Evolutionary conservation across 30 jellyfish, hydroid and myxozoan species (phyloP), one percentile per base, ranked within the genome.

Genomic region (Aurelia aurita complex sp. Pacific): DNA sequence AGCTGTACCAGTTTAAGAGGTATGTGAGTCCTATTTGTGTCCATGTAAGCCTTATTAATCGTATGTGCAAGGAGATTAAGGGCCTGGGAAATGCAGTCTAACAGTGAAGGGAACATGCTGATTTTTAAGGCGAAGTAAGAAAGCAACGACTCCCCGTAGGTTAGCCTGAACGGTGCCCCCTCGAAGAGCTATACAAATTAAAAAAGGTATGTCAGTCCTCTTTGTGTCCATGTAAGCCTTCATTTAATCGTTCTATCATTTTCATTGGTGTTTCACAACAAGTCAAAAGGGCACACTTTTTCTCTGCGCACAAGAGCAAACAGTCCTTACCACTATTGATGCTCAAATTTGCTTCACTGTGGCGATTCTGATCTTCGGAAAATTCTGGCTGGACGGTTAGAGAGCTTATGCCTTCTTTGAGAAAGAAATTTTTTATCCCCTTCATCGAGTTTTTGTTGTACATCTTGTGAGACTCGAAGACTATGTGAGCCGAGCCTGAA

Each of bases 371-470:
- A 36, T 51, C 82, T 33, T 75, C 95, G 15, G 85, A 43, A 69
- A 91, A 91, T 75, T 91, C 98, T 19, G 98, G 98, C 82, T 91
- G 98, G 52, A 91, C 73, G 4, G 98, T 91, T 68, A 91, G 69
- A 4, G 92, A 79, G 55, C 83, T 73, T 76, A 91, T 91, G 60
- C 98, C 98, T 76, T 91, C 98, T 54, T 74, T 59, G 19, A n/a
- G 57, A 66, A 91, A 85, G 64, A 91, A 85, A 11, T 66, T 67
- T 18, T 76, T 40, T 35, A 91, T 77, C 35, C 73, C 78, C 8
- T 54, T 64, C 23, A 67, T 75, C 9, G 84, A 76, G 8, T 64
- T 43, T 19, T 62, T 67, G 68, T 85, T 81, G 93, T 69, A 91
- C 38, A 59, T 76, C 32, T 74, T 88, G 69, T 75, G 80, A 1